Evolutionary conservation across 2,113 vertebrate species (phyloP), one percentile per base, ranked within the genome.

Genomic region (Prochilodus magdalenae): DNA sequence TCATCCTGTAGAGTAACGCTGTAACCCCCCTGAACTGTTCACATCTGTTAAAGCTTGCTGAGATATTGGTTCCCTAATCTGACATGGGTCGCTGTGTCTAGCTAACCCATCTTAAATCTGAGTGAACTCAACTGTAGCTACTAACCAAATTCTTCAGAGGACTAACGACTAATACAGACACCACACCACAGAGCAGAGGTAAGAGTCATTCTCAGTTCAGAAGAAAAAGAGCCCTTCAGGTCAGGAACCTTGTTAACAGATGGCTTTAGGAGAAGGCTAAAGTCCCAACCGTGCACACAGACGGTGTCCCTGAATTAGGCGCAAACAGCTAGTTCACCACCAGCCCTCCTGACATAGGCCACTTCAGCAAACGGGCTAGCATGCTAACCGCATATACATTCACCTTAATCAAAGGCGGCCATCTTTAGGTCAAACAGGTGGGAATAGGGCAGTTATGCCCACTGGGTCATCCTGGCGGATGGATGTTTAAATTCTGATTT

Each of bases 161-260:
- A 11, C 40, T 22, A 20, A 57, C 49, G 5, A 20, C 53, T 57
- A 57, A 20, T 7, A 7, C 51, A 51, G 49, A 72, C 55, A 49
- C 26, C 44, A 53, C 20, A 24, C 30, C 60, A 81, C 26, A 51
- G 78, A 63, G 36, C 40, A 59, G 40, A 76, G 53, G 57, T 75
- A n/a, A 1, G 33, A 69, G 53, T 30, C 24, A 3, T 74, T 73
- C 53, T 24, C 33, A 3, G n/a, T 55, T 81, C n/a, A 29, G 72
- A 24, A 60, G 53, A 59, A 63, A 76, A 69, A 53, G 57, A 82
- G 80, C 80, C 73, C 73, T 82, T 82, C 14, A 15, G 53, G 55
- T 60, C 57, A 12, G 57, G 57, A 26, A 26, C 57, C 24, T 26
- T 26, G 65, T 40, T 49, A 67, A 49, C 69, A 49, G 33, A 76